Evolutionary conservation across 2,888 invertebrate species (phyloP).

Genomic region (Eledona agricola): DNA sequence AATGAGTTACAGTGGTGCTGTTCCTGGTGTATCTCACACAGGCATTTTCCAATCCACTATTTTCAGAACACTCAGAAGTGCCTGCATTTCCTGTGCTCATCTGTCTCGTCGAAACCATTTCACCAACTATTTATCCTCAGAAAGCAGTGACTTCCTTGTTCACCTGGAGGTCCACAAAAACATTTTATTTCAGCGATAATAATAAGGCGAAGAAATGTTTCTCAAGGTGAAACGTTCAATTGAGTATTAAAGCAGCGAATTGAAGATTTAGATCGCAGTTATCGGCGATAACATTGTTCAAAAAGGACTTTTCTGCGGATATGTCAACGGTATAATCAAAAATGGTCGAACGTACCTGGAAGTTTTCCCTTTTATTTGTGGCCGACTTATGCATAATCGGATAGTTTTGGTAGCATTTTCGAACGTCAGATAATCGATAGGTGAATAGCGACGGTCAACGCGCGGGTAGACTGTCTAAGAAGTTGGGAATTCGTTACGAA

Average conservation of each 20-base stretch:
- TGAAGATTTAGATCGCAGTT: neutral
- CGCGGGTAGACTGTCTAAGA: constrained; percentile 12
- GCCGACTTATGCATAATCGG: constrained; percentile 17
- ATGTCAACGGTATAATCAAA: constrained; percentile 32
- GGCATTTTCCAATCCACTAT: constrained; percentile 44
- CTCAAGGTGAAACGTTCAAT: constrained; percentile 5
- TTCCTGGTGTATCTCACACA: constrained; percentile 49
- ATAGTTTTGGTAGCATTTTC: constrained; percentile 16
- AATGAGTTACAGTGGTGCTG: constrained; percentile 14
- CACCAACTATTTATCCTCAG: constrained; percentile 35
- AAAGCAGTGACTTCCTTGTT: constrained; percentile 9
- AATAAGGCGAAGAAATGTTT: neutral
- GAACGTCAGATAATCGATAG: constrained; percentile 1
- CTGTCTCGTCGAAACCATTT: constrained; percentile 68
- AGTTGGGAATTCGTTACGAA: constrained; percentile 9
- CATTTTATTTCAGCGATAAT: constrained; percentile 10
- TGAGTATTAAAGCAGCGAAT: constrained; percentile 1
- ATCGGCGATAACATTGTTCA: no score
- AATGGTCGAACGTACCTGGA: constrained; percentile 36
- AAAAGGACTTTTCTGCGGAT: constrained; percentile 25
- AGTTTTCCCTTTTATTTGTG: constrained; percentile 38
- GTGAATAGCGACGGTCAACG: neutral
- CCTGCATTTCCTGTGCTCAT: constrained; percentile 64
- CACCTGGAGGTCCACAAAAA: constrained; percentile 14
- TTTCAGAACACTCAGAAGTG: constrained; percentile 54